Evolutionary conservation across 2,888 invertebrate species (phyloP).

Genomic region (Sinhomidia bicolor): DNA sequence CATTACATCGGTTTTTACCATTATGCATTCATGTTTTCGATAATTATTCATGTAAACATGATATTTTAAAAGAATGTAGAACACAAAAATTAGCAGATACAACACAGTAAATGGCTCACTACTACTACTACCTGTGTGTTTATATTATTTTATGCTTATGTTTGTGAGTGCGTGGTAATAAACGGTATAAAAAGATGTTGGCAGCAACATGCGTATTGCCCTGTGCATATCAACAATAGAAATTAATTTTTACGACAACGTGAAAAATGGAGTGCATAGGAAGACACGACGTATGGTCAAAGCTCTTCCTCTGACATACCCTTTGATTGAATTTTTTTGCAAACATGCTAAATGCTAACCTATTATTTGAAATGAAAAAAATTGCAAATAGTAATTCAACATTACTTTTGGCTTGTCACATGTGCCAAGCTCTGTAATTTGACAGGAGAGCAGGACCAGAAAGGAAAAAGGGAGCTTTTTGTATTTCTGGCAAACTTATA

Average conservation of each 20-base stretch:
- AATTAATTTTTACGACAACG: not conserved
- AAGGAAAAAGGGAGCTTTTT: not conserved
- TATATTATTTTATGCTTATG: too few species aligned
- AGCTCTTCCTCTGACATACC: not conserved
- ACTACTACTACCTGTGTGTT: too few species aligned
- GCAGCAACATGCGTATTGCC: not conserved
- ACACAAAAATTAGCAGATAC: not conserved
- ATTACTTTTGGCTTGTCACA: not conserved
- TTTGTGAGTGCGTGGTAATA: not conserved
- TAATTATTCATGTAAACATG: not conserved
- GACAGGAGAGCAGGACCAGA: not conserved
- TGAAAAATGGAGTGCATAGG: not conserved
- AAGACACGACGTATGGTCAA: not conserved
- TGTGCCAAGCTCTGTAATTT: not conserved
- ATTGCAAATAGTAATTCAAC: not conserved
- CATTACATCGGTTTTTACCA: too few species aligned
- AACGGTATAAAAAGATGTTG: not conserved
- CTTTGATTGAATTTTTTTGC: not conserved
- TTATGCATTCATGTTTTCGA: not conserved
- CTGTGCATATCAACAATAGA: not conserved
- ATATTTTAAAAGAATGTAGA: not conserved
- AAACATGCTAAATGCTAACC: not conserved
- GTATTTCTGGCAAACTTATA: not conserved
- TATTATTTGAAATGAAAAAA: not conserved
- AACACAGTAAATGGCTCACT: not conserved